A percentile compares a stretch with the other conserved stretches of the same genome.
These are phyloP conservation scores for Ophion ellenae DNA, from an alignment of 2,888 invertebrate genomes.

Conservation along the genomic window DNA sequence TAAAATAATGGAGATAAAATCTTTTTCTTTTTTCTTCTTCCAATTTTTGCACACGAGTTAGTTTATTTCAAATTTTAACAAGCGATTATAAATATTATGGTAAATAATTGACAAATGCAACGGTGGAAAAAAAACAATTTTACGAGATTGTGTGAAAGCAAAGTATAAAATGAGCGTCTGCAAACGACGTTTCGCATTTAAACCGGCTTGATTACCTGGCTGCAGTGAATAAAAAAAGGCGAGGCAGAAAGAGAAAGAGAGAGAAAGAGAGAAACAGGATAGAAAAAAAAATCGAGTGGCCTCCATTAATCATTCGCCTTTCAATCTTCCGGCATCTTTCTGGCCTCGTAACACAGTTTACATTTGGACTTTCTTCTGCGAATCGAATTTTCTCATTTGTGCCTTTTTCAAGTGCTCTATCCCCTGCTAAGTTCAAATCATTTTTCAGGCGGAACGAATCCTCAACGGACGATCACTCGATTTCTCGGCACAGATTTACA, in stretches of 20 bases:
- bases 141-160: constrained; percentile 54
- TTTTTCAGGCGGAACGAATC: not conserved
- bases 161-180: constrained; percentile 63
- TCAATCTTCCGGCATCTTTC: constrained; percentile 57
- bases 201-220: constrained; percentile 40
- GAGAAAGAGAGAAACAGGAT: constrained; percentile 19
- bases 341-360: constrained; percentile 61
- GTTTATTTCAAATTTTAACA: too few species aligned
- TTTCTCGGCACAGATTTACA: not conserved
- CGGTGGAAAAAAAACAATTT: not conserved
- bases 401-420: not conserved
- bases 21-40: too few species aligned
- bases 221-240: constrained; percentile 63
- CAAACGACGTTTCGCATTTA: constrained; percentile 51
- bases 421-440: not conserved
- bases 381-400: constrained; percentile 30
- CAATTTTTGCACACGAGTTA: too few species aligned
- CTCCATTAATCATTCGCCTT: constrained; percentile 53
- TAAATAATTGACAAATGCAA: too few species aligned
- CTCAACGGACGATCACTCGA: not conserved
- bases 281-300: constrained; percentile 64
- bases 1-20: too few species aligned
- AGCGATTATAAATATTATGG: too few species aligned
- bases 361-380: constrained; percentile 33
- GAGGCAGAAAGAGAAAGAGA: constrained; percentile 41